phyloP scores from a whole-genome alignment of 2,888 invertebrate genomes.

The Hypselothyrea guttata region DNA sequence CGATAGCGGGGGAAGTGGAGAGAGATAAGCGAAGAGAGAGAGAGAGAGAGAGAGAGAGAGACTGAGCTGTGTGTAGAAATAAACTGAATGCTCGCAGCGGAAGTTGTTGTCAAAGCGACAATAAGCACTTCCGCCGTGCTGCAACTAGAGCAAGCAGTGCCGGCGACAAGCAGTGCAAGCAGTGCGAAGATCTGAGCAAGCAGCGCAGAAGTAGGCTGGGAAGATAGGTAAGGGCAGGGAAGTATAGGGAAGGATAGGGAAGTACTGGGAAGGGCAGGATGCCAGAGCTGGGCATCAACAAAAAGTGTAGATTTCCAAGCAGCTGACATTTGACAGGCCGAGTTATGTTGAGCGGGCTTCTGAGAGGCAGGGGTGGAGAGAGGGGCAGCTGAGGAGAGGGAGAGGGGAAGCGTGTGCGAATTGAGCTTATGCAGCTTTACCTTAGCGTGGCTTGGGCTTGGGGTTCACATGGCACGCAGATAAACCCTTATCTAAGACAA shows the following conservation, averaged over 20 bases:
- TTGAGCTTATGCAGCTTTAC: slow-evolving; percentile 4
- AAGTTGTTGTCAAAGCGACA: too few relatives aligned
- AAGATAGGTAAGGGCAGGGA: too few relatives aligned
- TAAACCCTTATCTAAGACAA: slow-evolving; percentile 50
- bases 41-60: background rate
- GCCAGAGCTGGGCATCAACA: slow-evolving; percentile 14
- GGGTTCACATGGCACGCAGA: slow-evolving; percentile 6
- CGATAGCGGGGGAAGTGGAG: background rate
- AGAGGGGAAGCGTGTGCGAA: slow-evolving; percentile 1
- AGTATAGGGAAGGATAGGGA: too few relatives aligned
- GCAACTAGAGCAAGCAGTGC: background rate
- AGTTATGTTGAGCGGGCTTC: slow-evolving; percentile 18
- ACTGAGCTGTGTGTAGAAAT: background rate
- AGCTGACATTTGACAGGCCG: slow-evolving; percentile 37
- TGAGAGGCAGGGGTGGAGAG: too few relatives aligned
- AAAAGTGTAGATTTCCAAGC: slow-evolving; percentile 44
- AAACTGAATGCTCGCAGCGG: too few relatives aligned
- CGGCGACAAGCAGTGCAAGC: slow-evolving; percentile 5
- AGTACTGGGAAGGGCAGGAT: too few relatives aligned
- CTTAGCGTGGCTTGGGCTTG: too few relatives aligned
- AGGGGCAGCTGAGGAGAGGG: background rate
- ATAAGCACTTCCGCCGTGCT: background rate
- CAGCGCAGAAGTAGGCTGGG: too few relatives aligned
- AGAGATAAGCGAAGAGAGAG: background rate
- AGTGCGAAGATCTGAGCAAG: background rate